These are phyloP conservation scores for Melieria omissa DNA, from an alignment of 2,888 invertebrate genomes.

Conservation along the genomic window DNA sequence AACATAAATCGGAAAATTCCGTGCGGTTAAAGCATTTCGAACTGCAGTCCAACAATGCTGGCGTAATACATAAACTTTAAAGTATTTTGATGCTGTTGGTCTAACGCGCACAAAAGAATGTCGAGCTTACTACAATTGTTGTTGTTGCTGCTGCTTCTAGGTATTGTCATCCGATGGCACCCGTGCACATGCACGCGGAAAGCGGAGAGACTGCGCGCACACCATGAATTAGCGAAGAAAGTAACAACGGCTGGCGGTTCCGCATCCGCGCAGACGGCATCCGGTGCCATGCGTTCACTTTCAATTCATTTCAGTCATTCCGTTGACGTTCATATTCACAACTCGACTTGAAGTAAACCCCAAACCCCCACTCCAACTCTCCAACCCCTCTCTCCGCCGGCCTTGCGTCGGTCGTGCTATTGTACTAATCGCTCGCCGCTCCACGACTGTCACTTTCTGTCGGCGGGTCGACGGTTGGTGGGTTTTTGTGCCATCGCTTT, in stretches of 20 bases:
- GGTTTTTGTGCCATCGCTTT: neutral
- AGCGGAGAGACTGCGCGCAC: neutral
- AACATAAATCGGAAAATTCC: too few species aligned
- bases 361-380: neutral
- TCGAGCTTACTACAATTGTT: too few species aligned
- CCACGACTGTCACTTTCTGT: too few species aligned
- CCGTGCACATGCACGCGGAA: neutral
- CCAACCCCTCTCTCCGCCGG: neutral
- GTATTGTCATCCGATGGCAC: too few species aligned
- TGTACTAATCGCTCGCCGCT: too few species aligned
- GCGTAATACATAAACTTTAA: too few species aligned
- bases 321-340: neutral
- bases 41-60: too few species aligned
- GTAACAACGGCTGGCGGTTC: neutral
- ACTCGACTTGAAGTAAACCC: neutral
- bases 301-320: conserved; percentile 22
- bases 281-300: conserved; percentile 5
- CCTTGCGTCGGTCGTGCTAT: neutral
- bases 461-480: neutral
- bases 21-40: too few species aligned
- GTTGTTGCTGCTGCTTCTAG: too few species aligned
- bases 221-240: neutral
- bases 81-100: too few species aligned
- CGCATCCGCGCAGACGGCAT: neutral
- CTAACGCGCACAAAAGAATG: too few species aligned